Evolutionary conservation across 2,888 invertebrate species (phyloP).

Genomic region (Strigamia transsilvanica): DNA sequence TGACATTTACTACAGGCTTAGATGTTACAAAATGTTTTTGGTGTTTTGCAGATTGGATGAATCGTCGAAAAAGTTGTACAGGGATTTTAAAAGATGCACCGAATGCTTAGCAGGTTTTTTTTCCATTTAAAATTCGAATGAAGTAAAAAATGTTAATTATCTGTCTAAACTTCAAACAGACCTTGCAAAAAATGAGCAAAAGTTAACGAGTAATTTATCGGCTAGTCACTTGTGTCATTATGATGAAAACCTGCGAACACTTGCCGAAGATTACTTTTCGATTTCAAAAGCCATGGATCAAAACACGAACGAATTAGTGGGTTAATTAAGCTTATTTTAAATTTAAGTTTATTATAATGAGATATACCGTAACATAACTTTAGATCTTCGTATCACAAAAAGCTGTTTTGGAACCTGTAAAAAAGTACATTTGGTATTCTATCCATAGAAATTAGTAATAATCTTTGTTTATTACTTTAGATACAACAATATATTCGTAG

Average conservation of each 20-base stretch:
- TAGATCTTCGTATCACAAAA: slow-evolving; percentile 61
- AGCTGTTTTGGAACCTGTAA: slow-evolving; percentile 65
- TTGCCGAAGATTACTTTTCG: slow-evolving; percentile 66
- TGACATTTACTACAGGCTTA: background rate
- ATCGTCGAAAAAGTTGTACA: slow-evolving; percentile 62
- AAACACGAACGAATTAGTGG: slow-evolving; percentile 58
- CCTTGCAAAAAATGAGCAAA: slow-evolving; percentile 61
- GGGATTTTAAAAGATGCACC: slow-evolving; percentile 65
- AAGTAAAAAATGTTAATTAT: background rate
- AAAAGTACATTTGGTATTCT: slow-evolving; percentile 60
- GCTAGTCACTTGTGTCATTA: slow-evolving; percentile 64
- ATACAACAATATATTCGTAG: slow-evolving; percentile 51
- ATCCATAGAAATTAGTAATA: background rate
- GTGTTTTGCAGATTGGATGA: slow-evolving; percentile 49
- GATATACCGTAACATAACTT: background rate
- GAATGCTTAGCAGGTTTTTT: slow-evolving; percentile 61
- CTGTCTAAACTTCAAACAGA: background rate
- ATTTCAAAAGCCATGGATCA: slow-evolving; percentile 64
- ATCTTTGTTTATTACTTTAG: slow-evolving; percentile 17
- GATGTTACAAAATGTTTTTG: background rate
- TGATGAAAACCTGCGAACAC: slow-evolving; percentile 63
- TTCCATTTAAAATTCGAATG: slow-evolving; percentile 57
- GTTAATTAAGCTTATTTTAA: background rate
- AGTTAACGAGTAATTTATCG: slow-evolving; percentile 64
- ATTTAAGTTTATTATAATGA: background rate